phyloP scores from a whole-genome alignment of 2,888 invertebrate species.

The Limnephilus lunatus region DNA sequence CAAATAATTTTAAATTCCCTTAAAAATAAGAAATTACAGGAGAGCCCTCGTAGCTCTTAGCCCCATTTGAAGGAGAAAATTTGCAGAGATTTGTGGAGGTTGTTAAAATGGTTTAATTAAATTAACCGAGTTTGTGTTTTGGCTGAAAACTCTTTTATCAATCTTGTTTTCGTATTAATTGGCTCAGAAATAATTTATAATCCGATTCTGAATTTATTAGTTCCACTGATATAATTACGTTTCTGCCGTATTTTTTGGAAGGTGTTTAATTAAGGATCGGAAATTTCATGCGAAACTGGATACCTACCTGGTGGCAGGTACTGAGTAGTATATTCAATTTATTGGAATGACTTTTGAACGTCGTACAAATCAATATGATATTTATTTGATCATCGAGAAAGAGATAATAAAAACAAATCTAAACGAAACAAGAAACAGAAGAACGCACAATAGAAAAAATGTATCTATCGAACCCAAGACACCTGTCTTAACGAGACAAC shows the following conservation, averaged over 20 bases:
- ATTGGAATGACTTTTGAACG: no score
- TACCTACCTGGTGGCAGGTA: background rate
- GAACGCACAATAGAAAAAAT: no score
- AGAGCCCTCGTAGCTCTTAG: conserved; percentile 21
- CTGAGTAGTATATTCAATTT: background rate
- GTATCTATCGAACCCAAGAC: no score
- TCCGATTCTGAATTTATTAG: background rate
- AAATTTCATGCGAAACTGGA: background rate
- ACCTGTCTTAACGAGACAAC: no score
- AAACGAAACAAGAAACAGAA: no score
- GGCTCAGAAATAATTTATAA: conserved; percentile 22
- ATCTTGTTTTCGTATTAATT: conserved; percentile 40
- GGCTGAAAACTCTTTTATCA: conserved; percentile 46
- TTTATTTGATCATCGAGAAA: no score
- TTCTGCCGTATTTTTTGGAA: background rate
- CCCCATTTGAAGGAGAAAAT: conserved; percentile 34
- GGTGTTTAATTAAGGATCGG: background rate
- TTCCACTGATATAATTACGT: background rate
- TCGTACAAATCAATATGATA: no score
- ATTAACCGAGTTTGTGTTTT: conserved; percentile 45
- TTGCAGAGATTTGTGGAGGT: conserved; percentile 33
- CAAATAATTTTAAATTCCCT: conserved; percentile 31
- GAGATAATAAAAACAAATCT: no score
- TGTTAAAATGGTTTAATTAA: conserved; percentile 33
- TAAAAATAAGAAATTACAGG: conserved; percentile 43